Percentiles rank a stretch among this genome's conserved stretches.
Evolutionary conservation across 2,113 vertebrate genomes (phyloP).

Genomic region (Salvator merianae): DNA sequence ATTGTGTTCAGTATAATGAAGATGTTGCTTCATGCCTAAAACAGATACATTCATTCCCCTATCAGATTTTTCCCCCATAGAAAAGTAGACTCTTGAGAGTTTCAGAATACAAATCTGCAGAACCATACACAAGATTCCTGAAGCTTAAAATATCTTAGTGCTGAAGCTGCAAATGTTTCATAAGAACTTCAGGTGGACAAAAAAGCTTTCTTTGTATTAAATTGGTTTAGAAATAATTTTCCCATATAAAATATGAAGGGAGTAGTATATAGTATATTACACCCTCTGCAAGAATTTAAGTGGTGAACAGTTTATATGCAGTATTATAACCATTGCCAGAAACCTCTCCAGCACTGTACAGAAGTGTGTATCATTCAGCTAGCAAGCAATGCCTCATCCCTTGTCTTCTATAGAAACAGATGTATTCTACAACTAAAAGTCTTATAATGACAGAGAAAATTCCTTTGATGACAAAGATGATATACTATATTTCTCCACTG

Average conservation of each 20-base stretch:
- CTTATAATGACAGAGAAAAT: background rate
- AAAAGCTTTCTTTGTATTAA: slow-evolving; percentile 49
- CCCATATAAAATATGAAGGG: slow-evolving; percentile 17
- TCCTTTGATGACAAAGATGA: slow-evolving; percentile 5
- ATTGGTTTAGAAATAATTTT: slow-evolving; percentile 46
- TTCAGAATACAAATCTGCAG: slow-evolving; percentile 56
- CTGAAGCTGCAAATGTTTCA: slow-evolving; percentile 47
- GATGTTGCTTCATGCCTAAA: slow-evolving; percentile 57
- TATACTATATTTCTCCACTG: background rate
- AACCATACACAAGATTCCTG: slow-evolving; percentile 44
- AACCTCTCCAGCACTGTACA: slow-evolving; percentile 13
- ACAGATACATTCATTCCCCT: slow-evolving; percentile 49
- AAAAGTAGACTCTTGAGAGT: slow-evolving; percentile 56
- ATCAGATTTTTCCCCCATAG: slow-evolving; percentile 44
- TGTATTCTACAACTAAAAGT: slow-evolving; percentile 27
- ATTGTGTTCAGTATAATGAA: slow-evolving; percentile 58
- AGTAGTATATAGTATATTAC: background rate
- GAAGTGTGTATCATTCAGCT: background rate
- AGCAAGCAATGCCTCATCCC: slow-evolving; percentile 27
- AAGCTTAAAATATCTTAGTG: slow-evolving; percentile 49
- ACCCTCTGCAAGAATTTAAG: slow-evolving; percentile 52
- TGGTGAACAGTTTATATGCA: slow-evolving; percentile 21
- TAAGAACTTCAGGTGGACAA: slow-evolving; percentile 42
- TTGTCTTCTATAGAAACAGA: background rate
- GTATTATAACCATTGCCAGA: background rate